Conservation (phyloP, 2,113 vertebrate species). For the Myrmecophaga tridactyla region DNA sequence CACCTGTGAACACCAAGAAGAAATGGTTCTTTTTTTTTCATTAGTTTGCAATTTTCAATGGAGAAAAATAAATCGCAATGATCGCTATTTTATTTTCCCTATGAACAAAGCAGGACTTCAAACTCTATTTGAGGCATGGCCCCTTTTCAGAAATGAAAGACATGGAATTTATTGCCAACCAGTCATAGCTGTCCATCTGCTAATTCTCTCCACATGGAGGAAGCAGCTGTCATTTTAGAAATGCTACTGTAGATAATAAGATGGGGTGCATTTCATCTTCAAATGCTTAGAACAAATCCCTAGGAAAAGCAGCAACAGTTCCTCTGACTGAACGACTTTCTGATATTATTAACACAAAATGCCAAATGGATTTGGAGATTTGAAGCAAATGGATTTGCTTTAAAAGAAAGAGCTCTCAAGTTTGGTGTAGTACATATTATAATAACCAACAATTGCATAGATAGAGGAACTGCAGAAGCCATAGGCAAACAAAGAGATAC, state of each 20-base stretch:
- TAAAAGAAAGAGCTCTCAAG: background rate
- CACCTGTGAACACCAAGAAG: background rate
- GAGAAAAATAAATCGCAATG: background rate
- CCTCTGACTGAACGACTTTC: background rate
- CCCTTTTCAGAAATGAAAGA: slow-evolving; percentile 59
- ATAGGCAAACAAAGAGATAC: background rate
- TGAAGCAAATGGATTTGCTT: slow-evolving; percentile 46
- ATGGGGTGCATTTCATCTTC: slow-evolving; percentile 46
- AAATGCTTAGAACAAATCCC: slow-evolving; percentile 65
- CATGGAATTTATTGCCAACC: slow-evolving; percentile 46
- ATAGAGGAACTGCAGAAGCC: background rate
- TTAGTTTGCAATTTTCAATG: slow-evolving; percentile 17
- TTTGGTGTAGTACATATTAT: background rate
- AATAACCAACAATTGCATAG: background rate
- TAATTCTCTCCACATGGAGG: slow-evolving; percentile 44
- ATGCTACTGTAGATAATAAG: slow-evolving; percentile 58
- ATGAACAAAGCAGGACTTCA: slow-evolving; percentile 31
- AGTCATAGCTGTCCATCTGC: slow-evolving; percentile 64
- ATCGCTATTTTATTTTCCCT: slow-evolving; percentile 8
- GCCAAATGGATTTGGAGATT: slow-evolving; percentile 52
- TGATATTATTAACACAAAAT: slow-evolving; percentile 60
- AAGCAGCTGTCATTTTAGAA: slow-evolving; percentile 61
- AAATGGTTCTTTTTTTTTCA: background rate
- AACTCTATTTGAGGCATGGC: slow-evolving; percentile 52
- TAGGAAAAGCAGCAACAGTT: background rate